phyloP scores from a whole-genome alignment of 1,140 invertebrate species.

The Aphis gossypii region DNA sequence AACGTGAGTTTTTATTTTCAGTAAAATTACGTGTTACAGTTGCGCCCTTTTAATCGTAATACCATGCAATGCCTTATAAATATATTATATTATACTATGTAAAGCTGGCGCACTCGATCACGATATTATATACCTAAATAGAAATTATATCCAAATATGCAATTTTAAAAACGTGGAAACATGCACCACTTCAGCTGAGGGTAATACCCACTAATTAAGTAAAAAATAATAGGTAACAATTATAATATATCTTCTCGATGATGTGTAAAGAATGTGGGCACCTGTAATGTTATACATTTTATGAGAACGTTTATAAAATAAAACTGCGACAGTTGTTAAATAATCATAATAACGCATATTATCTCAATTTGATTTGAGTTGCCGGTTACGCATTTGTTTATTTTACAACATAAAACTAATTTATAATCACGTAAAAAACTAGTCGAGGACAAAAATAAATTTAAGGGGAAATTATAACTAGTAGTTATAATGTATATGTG shows the following conservation, averaged over 20 bases:
- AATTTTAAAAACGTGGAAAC: background rate
- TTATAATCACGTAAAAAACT: background rate
- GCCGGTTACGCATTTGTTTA: background rate
- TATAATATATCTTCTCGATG: background rate
- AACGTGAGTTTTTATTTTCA: background rate
- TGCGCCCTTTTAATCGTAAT: background rate
- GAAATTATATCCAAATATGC: background rate
- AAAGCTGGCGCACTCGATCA: background rate
- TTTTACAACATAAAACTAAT: background rate
- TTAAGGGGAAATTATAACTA: background rate
- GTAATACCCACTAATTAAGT: background rate
- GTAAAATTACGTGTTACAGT: background rate
- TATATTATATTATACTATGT: constrained; percentile 10
- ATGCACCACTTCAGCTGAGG: background rate
- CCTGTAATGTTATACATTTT: background rate
- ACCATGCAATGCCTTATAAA: background rate
- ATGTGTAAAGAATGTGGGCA: background rate
- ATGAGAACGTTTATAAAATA: background rate
- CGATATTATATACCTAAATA: background rate
- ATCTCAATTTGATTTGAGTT: background rate
- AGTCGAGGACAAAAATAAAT: background rate
- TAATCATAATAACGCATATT: background rate
- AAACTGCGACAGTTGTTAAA: background rate
- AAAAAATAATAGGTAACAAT: background rate
- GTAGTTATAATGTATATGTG: background rate